A percentile compares a stretch with the other conserved stretches of the same genome.
Conservation (phyloP, 2,113 vertebrate species). For the Hippocampus comes region DNA sequence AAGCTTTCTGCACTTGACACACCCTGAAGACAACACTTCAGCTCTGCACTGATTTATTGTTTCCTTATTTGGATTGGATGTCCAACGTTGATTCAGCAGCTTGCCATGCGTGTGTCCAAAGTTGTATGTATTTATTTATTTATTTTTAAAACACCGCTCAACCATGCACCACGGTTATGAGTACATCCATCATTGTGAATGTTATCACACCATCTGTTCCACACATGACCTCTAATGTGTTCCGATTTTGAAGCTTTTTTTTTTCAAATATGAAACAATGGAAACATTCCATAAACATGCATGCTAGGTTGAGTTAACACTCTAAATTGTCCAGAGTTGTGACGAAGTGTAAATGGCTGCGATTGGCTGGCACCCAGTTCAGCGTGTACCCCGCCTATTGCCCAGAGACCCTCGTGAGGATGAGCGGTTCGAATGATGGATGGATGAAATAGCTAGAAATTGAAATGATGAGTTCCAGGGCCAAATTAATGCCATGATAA, state of each 20-base stretch:
- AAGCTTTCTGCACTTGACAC: not conserved
- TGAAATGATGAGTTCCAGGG: not conserved
- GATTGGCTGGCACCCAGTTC: no score
- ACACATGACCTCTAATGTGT: not conserved
- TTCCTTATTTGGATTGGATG: not conserved
- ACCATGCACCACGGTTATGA: not conserved
- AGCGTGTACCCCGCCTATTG: no score
- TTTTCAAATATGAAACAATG: not conserved
- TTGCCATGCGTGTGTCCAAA: not conserved
- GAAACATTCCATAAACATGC: not conserved
- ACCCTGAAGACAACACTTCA: slow-evolving; percentile 4
- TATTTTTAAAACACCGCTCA: not conserved
- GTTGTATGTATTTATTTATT: not conserved
- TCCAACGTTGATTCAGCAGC: not conserved
- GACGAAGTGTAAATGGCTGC: no score
- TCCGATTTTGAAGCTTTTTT: not conserved
- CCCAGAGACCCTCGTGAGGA: no score
- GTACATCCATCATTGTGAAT: not conserved
- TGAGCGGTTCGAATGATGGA: no score
- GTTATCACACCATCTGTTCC: not conserved
- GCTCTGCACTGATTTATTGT: slow-evolving; percentile 2
- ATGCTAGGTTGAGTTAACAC: no score
- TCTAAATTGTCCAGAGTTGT: no score
- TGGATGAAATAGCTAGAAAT: not conserved
- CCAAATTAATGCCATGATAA: not conserved